phyloP scores from a whole-genome alignment of 2,113 vertebrate species.

The Cynopterus brachyotis region DNA sequence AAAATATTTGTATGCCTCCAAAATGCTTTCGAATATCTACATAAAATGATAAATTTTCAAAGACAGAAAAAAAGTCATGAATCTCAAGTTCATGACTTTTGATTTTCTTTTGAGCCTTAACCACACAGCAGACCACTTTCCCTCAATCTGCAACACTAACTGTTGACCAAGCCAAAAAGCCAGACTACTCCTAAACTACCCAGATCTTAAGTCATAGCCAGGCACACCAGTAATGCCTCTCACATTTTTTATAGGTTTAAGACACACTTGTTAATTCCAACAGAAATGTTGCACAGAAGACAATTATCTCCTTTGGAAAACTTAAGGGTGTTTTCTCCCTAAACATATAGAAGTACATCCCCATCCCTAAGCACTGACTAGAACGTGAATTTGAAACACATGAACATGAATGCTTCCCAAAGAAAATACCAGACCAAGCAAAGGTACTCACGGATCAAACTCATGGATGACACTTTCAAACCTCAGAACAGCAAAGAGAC shows the following conservation, averaged over 20 bases:
- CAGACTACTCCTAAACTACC: background rate
- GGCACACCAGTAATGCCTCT: background rate
- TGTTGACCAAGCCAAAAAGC: background rate
- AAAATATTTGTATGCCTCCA: background rate
- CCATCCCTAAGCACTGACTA: background rate
- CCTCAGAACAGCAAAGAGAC: constrained; percentile 96
- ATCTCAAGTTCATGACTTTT: constrained; percentile 20
- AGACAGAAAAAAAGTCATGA: background rate
- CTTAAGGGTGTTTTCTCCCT: background rate
- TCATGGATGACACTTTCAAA: constrained; percentile 99
- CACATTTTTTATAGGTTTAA: background rate
- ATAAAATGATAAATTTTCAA: background rate
- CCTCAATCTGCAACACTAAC: background rate
- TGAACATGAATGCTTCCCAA: accelerated
- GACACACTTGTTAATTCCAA: constrained; percentile 13
- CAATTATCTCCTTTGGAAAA: background rate
- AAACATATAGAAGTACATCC: background rate
- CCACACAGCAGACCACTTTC: background rate
- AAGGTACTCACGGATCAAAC: constrained; percentile 96
- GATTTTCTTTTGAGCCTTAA: background rate
- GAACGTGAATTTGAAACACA: constrained; percentile 31
- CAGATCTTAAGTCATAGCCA: background rate
- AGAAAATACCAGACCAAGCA: background rate
- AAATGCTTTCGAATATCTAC: background rate
- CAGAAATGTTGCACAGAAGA: background rate